A percentile compares a stretch with the other conserved stretches of the same genome.
Conservation (phyloP, 2,113 vertebrate genomes). For the Phylloscopus trochilus region DNA sequence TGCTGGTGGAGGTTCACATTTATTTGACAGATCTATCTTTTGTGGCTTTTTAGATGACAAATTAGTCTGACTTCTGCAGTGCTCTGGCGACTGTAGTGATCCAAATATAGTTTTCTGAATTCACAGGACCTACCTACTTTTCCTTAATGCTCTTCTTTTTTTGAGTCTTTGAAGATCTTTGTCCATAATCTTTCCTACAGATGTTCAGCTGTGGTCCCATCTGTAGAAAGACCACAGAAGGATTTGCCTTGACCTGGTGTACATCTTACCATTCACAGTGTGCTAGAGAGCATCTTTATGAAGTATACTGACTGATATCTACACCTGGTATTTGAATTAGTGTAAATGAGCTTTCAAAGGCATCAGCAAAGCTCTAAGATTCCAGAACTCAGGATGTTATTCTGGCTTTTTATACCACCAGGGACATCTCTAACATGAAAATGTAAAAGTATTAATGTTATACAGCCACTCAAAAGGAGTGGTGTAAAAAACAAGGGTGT, state of each 20-base stretch:
- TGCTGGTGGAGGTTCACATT: not conserved
- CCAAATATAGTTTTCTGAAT: not conserved
- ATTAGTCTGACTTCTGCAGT: constrained; percentile 16
- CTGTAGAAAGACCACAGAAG: not conserved
- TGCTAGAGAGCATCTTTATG: not conserved
- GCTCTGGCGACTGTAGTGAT: not conserved
- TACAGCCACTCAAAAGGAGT: not conserved
- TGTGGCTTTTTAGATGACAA: not conserved
- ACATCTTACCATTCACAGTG: not conserved
- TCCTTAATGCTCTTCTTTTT: not conserved
- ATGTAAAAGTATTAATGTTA: not conserved
- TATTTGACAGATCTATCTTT: not conserved
- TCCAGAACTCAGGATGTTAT: not conserved
- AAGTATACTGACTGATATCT: not conserved
- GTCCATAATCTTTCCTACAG: not conserved
- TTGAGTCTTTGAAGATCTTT: not conserved
- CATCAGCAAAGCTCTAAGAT: not conserved
- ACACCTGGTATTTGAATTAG: not conserved
- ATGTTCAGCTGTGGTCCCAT: not conserved
- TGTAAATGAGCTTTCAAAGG: not conserved
- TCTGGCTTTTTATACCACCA: not conserved
- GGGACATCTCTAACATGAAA: not conserved
- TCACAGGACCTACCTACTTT: not conserved
- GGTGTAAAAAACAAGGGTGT: not conserved
- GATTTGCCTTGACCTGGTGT: not conserved